phyloP scores from a whole-genome alignment of 2,797 vertebrate species.

The Anas bahamensis region DNA sequence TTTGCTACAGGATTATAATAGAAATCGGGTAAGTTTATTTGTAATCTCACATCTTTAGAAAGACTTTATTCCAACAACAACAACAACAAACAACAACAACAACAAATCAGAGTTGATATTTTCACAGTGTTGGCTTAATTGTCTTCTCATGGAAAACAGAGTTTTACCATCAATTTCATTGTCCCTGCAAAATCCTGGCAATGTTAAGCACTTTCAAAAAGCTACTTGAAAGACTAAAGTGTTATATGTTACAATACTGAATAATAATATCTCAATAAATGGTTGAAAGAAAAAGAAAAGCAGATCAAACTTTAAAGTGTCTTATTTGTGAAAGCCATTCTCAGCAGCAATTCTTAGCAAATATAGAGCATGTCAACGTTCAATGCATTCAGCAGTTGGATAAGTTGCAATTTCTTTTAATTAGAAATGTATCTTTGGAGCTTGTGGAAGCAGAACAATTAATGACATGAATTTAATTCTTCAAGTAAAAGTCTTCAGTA shows the following conservation, averaged over 20 bases:
- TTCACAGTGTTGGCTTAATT: not conserved
- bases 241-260: not conserved
- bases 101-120: not conserved
- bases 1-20: not conserved
- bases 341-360: not conserved
- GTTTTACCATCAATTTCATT: not conserved
- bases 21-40: not conserved
- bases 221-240: not conserved
- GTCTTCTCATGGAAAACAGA: not conserved
- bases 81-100: not conserved
- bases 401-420: not conserved
- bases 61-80: not conserved
- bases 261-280: not conserved
- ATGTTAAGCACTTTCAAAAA: not conserved
- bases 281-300: not conserved
- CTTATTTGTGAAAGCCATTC: not conserved
- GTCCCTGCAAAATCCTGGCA: not conserved
- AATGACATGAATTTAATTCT: not conserved
- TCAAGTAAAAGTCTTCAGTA: not conserved
- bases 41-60: not conserved
- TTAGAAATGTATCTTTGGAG: not conserved
- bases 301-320: not conserved
- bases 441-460: not conserved
- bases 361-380: fast-evolving
- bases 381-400: not conserved